phyloP scores from a whole-genome alignment of 2,797 vertebrate species.

The Coluber constrictor region DNA sequence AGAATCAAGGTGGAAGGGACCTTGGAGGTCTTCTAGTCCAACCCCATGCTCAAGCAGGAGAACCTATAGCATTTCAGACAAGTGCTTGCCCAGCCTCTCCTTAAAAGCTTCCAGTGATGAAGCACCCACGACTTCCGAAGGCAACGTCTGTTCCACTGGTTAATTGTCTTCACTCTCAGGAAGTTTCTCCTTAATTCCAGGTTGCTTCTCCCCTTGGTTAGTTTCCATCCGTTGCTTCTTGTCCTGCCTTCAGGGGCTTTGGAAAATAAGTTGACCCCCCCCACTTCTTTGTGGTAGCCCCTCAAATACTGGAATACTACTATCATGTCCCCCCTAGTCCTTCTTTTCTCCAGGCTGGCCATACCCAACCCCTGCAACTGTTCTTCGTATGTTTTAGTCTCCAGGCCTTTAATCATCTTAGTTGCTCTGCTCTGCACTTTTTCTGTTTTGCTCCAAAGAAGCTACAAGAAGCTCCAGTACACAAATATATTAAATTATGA shows the following conservation, averaged over 20 bases:
- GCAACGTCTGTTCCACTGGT: background rate
- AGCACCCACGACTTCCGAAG: background rate
- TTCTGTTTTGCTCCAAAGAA: background rate
- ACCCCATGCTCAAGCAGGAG: background rate
- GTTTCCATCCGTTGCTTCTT: background rate
- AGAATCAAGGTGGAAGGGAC: background rate
- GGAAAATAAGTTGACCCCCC: background rate
- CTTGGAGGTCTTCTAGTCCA: background rate
- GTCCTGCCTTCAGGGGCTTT: background rate
- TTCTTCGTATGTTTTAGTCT: too few relatives aligned
- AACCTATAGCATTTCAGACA: background rate
- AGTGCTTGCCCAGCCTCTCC: background rate
- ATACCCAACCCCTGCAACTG: too few relatives aligned
- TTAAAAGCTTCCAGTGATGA: background rate
- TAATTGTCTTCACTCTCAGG: background rate
- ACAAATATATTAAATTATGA: background rate
- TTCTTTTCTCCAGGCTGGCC: too few relatives aligned
- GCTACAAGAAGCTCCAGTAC: background rate
- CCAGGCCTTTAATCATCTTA: too few relatives aligned
- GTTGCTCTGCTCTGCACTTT: background rate
- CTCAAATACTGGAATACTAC: too few relatives aligned
- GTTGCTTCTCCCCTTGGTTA: background rate
- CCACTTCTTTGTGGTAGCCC: too few relatives aligned
- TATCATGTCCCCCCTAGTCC: too few relatives aligned
- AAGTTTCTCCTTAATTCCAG: background rate